Base-by-base conservation (phyloP, 2,113 vertebrate species). In the Plectropomus leopardus region DNA sequence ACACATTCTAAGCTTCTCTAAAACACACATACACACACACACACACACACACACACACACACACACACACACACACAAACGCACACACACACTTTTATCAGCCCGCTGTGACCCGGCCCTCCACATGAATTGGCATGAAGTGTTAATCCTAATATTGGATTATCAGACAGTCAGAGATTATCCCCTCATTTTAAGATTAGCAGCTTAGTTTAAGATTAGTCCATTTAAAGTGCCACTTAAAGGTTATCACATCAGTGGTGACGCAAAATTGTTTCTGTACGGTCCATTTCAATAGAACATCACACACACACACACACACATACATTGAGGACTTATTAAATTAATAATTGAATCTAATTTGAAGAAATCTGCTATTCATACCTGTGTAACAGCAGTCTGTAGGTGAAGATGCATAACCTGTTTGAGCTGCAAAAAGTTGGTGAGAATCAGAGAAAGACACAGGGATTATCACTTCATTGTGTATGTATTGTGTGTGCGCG, bases 141-240 rank as follows among this genome's bases (percentile, higher is more conserved):
- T 55, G 78, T 73, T 87, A 89, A 92, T 92, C 81, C 80, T 69
- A 83, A 86, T 83, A 88, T 88, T 87, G 85, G 85, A 84, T 93
- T 86, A 82, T 89, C 77, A 80, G 36, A 48, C 72, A 83, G 73
- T 75, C 83, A 66, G 84, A 87, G 85, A 86, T 88, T 88, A 90
- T 80, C 72, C 78, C 72, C 48, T 82, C 61, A 82, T 74, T 89
- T 76, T 58, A 72, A 82, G 83, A 89, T 87, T 80, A 82, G 30
- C 58, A 48, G 34, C 45, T 85, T 76, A 85, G 58, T 87, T 80
- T 70, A 68, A 76, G 74, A 86, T 86, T 80, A 74, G 82, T 80
- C 68, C 34, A 50, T 83, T 76, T 80, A 77, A 86, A 75, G 78
- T 48, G 73, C 51, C 65, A 84, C 44, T 82, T 67, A 72, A 83